Percentiles rank a stretch among this genome's conserved stretches.
Evolutionary conservation across 2,888 invertebrate species (phyloP).

Genomic region (Mesochorus sp.): DNA sequence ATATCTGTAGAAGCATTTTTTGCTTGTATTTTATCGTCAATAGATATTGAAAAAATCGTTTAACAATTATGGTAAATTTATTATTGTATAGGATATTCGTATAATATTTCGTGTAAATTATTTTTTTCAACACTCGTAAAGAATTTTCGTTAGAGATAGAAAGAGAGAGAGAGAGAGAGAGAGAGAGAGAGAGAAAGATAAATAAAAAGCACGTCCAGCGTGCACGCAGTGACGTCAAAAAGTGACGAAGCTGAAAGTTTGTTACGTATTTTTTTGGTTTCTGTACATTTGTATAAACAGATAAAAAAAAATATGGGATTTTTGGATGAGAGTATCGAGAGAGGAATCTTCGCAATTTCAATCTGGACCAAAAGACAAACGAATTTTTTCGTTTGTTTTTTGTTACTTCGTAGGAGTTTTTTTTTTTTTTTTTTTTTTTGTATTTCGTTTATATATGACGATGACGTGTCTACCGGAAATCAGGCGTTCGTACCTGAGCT

Average conservation of each 20-base stretch:
- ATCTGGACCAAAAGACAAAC: no score
- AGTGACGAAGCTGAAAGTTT: not conserved
- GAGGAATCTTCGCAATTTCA: no score
- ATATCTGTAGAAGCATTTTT: no score
- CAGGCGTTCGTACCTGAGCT: slow-evolving; percentile 76
- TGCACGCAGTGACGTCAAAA: slow-evolving; percentile 1
- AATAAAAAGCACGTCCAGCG: slow-evolving; percentile 35
- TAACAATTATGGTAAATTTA: no score
- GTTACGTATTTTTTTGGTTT: not conserved
- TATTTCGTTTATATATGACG: not conserved
- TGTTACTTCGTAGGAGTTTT: not conserved
- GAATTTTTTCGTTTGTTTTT: no score
- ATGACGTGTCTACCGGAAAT: slow-evolving; percentile 29
- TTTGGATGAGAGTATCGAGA: no score
- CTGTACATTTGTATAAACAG: not conserved
- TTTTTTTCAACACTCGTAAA: no score
- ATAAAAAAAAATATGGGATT: no score
- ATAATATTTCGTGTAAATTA: not conserved
- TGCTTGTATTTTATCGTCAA: no score
- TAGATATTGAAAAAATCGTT: no score
- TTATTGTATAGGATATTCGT: not conserved
- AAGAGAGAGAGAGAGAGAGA: no score
- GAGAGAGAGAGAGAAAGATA: not conserved
- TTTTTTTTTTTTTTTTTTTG: not conserved
- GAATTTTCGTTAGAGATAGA: no score